A percentile compares a stretch with the other conserved stretches of the same genome.
phyloP scores from a whole-genome alignment of 1,140 invertebrate species.

The Dendroctonus valens region DNA sequence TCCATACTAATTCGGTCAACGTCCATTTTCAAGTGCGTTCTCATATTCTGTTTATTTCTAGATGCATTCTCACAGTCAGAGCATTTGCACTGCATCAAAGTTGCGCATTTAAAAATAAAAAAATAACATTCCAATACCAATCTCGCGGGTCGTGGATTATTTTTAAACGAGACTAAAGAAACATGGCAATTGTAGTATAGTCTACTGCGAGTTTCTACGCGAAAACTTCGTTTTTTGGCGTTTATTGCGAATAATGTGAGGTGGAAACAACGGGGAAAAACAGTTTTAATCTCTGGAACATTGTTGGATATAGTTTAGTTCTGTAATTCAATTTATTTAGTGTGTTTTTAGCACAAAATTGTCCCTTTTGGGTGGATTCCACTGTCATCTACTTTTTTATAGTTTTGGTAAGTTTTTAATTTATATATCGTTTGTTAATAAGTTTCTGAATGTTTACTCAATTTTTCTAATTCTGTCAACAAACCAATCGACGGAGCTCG shows the following conservation, averaged over 20 bases:
- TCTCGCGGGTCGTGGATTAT: constrained; percentile 20
- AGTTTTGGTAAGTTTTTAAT: not conserved
- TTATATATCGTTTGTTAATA: not conserved
- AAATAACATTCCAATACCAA: too few species aligned
- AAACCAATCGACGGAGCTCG: constrained; percentile 18
- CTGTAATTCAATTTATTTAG: constrained; percentile 30
- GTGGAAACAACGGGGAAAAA: constrained; percentile 22
- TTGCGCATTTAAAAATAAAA: too few species aligned
- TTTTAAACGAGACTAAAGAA: constrained; percentile 43
- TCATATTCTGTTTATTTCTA: too few species aligned
- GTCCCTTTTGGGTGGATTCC: constrained; percentile 23
- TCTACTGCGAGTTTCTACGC: constrained; percentile 19
- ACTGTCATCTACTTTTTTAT: constrained; percentile 20
- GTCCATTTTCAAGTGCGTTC: too few species aligned
- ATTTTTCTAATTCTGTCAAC: constrained; percentile 9
- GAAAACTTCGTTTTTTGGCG: constrained; percentile 26
- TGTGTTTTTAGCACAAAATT: constrained; percentile 13
- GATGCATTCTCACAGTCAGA: too few species aligned
- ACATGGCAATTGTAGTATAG: constrained; percentile 38
- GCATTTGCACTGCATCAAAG: too few species aligned
- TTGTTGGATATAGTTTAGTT: constrained; percentile 27
- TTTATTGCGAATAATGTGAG: constrained; percentile 21
- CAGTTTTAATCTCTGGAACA: constrained; percentile 21
- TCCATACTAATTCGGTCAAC: too few species aligned
- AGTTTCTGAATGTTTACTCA: not conserved